phyloP scores from a whole-genome alignment of 2,797 vertebrate species.

The Tamandua tetradactyla region DNA sequence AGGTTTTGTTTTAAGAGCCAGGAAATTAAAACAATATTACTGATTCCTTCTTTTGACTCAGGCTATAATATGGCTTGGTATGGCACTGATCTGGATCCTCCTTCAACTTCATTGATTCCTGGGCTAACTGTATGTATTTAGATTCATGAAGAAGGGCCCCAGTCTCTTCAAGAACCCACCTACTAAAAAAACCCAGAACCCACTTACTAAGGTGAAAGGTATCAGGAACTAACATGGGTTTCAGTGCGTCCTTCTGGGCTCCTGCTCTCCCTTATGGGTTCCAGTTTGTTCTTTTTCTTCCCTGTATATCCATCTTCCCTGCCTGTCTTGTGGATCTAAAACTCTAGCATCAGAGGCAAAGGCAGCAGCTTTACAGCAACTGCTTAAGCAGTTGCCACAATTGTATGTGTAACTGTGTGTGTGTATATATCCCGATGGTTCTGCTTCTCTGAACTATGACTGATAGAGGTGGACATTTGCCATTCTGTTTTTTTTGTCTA shows the following conservation, averaged over 20 bases:
- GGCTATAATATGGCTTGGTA: too few relatives aligned
- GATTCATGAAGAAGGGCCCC: not conserved
- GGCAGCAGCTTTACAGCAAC: not conserved
- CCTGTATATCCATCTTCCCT: too few relatives aligned
- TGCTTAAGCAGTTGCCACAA: not conserved
- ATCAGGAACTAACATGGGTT: not conserved
- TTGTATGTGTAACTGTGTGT: too few relatives aligned
- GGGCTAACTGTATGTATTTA: not conserved
- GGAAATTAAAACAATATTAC: too few relatives aligned
- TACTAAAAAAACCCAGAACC: too few relatives aligned
- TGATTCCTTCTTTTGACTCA: too few relatives aligned
- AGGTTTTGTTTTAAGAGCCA: too few relatives aligned
- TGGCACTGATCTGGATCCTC: not conserved
- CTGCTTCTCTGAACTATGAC: too few relatives aligned
- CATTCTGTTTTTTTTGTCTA: too few relatives aligned
- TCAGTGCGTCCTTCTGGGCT: not conserved
- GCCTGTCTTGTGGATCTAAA: not conserved
- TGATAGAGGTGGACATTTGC: too few relatives aligned
- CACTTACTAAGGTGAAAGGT: too few relatives aligned
- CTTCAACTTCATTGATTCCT: not conserved
- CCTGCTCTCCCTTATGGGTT: not conserved
- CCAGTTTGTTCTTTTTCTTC: not conserved
- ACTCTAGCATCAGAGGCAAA: not conserved
- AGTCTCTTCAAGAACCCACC: not conserved
- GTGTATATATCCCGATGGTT: too few relatives aligned